phyloP scores from a whole-genome alignment of 2,888 invertebrate genomes.

The Drosophila fulvimacula region DNA sequence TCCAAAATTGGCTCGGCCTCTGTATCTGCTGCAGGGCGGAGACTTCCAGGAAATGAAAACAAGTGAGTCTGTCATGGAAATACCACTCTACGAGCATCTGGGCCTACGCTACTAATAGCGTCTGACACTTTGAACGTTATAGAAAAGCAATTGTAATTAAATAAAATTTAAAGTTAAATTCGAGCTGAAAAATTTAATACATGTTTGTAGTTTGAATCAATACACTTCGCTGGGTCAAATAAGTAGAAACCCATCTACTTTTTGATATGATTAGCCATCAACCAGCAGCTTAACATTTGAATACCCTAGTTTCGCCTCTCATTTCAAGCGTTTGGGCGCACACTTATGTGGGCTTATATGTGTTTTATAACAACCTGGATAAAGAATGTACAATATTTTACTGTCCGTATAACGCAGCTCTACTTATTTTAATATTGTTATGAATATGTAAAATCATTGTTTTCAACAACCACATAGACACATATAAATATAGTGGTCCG shows the following conservation, averaged over 20 bases:
- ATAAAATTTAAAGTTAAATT: constrained; percentile 19
- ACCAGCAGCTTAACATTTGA: too few species aligned
- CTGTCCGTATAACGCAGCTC: background rate
- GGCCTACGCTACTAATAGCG: constrained; percentile 72
- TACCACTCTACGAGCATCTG: constrained; percentile 82
- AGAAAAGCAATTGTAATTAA: background rate
- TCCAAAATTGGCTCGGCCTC: constrained; percentile 75
- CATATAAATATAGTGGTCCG: background rate
- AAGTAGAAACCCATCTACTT: too few species aligned
- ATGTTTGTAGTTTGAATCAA: background rate
- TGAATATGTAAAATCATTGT: background rate
- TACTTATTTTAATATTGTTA: background rate
- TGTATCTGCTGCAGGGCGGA: constrained; percentile 77
- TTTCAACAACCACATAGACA: background rate
- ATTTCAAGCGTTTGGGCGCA: background rate
- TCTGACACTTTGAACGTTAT: background rate
- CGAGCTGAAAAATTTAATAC: background rate
- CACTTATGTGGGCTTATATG: too few species aligned
- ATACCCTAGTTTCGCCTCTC: background rate
- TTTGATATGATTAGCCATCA: too few species aligned
- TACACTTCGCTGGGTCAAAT: too few species aligned
- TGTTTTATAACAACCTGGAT: too few species aligned
- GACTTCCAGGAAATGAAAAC: constrained; percentile 68
- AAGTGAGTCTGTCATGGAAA: constrained; percentile 55
- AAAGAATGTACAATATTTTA: too few species aligned